Percentiles rank a stretch among this genome's conserved stretches.
phyloP scores from a whole-genome alignment of 1,140 invertebrate species.

The Bilobella aurantiaca region DNA sequence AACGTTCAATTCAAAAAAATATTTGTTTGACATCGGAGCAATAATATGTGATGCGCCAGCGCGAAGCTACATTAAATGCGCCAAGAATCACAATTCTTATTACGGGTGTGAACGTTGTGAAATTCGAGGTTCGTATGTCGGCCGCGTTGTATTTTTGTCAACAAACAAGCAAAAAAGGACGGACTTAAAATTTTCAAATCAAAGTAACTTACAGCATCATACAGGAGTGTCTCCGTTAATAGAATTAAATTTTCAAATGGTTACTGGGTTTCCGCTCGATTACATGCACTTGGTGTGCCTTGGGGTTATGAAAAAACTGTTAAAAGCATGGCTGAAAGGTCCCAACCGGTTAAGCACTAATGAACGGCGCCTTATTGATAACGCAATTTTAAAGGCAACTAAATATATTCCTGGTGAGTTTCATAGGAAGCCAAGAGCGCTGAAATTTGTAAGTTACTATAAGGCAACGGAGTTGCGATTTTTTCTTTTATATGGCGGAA shows the following conservation, averaged over 20 bases:
- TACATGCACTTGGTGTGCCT: slow-evolving; percentile 10
- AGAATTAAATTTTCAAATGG: slow-evolving; percentile 1
- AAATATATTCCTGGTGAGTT: background rate
- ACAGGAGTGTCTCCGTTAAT: background rate
- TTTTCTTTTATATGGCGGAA: slow-evolving; percentile 1
- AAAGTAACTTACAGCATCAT: background rate
- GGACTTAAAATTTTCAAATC: background rate
- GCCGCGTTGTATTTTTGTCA: background rate
- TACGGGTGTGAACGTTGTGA: slow-evolving; percentile 12
- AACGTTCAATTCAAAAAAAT: background rate
- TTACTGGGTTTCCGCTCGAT: background rate
- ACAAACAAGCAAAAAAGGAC: background rate
- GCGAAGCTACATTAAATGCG: slow-evolving; percentile 13
- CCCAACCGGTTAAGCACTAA: background rate
- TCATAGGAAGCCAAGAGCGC: background rate
- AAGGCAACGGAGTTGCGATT: slow-evolving; percentile 11
- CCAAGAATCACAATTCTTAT: slow-evolving; percentile 9
- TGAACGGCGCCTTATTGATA: background rate
- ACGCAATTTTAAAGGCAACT: background rate
- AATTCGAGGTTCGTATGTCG: background rate
- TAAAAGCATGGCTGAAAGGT: background rate
- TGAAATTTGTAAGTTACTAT: background rate
- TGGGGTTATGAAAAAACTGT: slow-evolving; percentile 4
- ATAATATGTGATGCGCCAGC: slow-evolving; percentile 11
- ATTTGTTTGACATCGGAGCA: slow-evolving; percentile 2